phyloP scores from a whole-genome alignment of 1,140 invertebrate species.

The Ceratina australensis region DNA sequence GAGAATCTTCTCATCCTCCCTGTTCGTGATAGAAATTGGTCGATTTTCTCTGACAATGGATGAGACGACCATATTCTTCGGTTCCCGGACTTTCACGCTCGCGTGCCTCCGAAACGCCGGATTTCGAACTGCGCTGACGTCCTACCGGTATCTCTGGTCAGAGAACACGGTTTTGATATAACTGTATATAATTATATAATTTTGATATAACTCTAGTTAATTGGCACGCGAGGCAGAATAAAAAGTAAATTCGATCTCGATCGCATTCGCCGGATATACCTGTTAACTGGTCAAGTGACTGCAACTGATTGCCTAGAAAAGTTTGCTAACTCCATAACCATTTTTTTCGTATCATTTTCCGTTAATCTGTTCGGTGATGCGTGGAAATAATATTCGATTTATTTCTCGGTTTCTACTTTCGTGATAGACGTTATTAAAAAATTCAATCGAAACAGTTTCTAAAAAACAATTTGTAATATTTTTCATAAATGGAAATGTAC shows the following conservation, averaged over 20 bases:
- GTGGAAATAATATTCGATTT: too few species aligned
- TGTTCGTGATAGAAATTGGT: neutral
- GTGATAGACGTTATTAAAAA: too few species aligned
- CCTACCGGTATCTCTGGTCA: neutral
- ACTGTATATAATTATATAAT: slow-evolving; percentile 4
- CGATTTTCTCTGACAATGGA: slow-evolving; percentile 1
- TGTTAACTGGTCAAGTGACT: neutral
- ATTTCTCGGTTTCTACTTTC: too few species aligned
- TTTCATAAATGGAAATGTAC: too few species aligned
- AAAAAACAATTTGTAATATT: too few species aligned
- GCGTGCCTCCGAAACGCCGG: neutral
- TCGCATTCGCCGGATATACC: too few species aligned
- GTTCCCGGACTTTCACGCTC: slow-evolving; percentile 16
- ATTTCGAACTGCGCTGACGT: slow-evolving; percentile 10
- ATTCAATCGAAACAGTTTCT: too few species aligned
- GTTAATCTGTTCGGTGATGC: too few species aligned
- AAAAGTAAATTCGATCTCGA: neutral
- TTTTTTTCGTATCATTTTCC: neutral
- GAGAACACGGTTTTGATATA: neutral
- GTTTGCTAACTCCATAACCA: neutral
- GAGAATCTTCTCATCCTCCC: too few species aligned
- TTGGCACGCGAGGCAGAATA: neutral
- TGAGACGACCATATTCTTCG: neutral
- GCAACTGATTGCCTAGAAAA: too few species aligned
- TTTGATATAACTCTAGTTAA: neutral